These are phyloP conservation scores for Drosophila formosana DNA, from an alignment of 2,888 invertebrate species.

Conservation along the genomic window DNA sequence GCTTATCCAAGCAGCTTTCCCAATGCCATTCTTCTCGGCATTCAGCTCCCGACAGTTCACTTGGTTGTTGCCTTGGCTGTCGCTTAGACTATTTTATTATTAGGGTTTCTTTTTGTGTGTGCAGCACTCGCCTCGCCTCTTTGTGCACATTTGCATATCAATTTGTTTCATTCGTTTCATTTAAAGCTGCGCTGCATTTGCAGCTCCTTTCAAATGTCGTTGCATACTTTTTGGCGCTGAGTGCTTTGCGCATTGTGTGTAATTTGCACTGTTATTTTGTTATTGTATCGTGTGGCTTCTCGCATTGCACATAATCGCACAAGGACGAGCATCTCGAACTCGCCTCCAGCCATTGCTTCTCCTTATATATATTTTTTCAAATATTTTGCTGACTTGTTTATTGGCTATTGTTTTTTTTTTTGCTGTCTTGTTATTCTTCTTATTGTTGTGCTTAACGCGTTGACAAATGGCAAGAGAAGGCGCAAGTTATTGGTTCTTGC, in stretches of 20 bases:
- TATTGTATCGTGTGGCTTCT: constrained; percentile 15
- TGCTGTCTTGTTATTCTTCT: not conserved
- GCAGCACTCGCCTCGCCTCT: constrained; percentile 5
- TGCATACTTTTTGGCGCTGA: constrained; percentile 50
- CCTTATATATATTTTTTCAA: constrained; percentile 23
- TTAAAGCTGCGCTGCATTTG: constrained; percentile 51
- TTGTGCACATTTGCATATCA: constrained; percentile 70
- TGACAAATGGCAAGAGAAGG: constrained; percentile 60
- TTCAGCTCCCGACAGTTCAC: constrained; percentile 3
- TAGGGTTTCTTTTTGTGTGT: constrained; percentile 32
- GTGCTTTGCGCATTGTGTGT: constrained; percentile 42
- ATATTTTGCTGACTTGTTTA: constrained; percentile 69
- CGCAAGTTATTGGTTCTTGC: constrained; percentile 8
- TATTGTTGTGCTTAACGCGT: constrained; percentile 46
- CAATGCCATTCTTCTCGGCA: not conserved
- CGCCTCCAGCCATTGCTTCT: constrained; percentile 6
- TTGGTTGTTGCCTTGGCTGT: constrained; percentile 33
- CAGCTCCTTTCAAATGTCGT: constrained; percentile 42
- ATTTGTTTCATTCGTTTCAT: constrained; percentile 74
- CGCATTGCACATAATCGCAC: constrained; percentile 31
- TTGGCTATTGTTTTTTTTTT: constrained; percentile 43
- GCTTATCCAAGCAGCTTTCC: constrained; percentile 59
- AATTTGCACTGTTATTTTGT: constrained; percentile 37
- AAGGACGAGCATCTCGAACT: constrained; percentile 7
- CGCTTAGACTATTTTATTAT: constrained; percentile 58